Conservation (phyloP, 1,140 invertebrate species). For the Drosophila nikananu region DNA sequence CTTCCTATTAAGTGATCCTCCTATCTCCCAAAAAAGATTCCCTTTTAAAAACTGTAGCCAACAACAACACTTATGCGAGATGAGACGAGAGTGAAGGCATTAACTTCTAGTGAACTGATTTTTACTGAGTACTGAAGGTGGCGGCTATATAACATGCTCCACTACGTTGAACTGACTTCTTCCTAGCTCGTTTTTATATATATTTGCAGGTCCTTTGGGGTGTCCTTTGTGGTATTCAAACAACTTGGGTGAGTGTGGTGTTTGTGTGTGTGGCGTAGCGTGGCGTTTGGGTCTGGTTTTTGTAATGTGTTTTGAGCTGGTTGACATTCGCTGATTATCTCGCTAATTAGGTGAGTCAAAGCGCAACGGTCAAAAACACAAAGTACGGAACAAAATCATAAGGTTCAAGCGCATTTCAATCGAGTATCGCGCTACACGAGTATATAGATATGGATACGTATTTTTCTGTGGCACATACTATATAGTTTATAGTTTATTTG, state of each 20-base stretch:
- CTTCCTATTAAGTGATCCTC: not conserved
- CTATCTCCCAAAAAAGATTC: not conserved
- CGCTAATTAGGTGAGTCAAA: conserved; percentile 79
- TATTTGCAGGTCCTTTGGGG: conserved; percentile 1
- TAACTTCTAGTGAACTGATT: conserved; percentile 46
- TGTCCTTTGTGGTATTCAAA: conserved; percentile 14
- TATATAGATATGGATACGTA: conserved; percentile 17
- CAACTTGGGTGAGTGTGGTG: conserved; percentile 11
- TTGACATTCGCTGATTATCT: conserved; percentile 68
- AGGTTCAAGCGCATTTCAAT: conserved; percentile 78
- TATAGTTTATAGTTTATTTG: conserved; percentile 15
- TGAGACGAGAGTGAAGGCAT: conserved; percentile 46
- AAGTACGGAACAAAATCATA: conserved; percentile 45
- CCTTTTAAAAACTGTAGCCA: conserved; percentile 21
- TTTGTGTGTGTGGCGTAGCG: not conserved
- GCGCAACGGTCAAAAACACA: conserved; percentile 81
- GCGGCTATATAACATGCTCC: conserved; percentile 49
- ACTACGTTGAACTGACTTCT: conserved; percentile 43
- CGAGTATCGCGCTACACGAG: conserved; percentile 68
- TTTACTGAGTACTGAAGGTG: conserved; percentile 33
- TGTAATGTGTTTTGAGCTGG: conserved; percentile 36
- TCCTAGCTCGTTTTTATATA: conserved; percentile 19
- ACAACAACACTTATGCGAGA: conserved; percentile 42
- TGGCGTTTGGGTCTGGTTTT: not conserved
- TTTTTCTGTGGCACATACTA: conserved; percentile 33